A percentile compares a stretch with the other conserved stretches of the same genome.
Conservation (phyloP, 2,797 vertebrate genomes). For the Chelonia mydas region DNA sequence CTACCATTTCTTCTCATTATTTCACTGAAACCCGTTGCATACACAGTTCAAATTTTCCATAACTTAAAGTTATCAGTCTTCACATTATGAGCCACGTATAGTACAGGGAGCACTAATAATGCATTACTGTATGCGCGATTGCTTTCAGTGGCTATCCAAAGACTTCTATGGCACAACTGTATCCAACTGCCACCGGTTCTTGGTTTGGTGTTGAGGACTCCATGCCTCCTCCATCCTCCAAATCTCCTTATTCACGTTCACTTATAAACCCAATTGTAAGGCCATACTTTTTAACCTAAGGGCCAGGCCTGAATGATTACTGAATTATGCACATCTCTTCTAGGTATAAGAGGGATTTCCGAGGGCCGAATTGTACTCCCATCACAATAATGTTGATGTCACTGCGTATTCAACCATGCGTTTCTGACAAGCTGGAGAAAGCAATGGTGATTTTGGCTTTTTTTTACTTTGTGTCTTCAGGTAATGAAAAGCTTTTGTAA, state of each 20-base stretch:
- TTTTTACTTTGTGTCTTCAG: constrained; percentile 79
- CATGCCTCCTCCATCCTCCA: constrained; percentile 28
- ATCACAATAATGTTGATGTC: constrained; percentile 47
- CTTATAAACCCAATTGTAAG: constrained; percentile 40
- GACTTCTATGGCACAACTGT: constrained; percentile 43
- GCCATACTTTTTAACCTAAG: constrained; percentile 59
- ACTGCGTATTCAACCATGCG: constrained; percentile 71
- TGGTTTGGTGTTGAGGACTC: constrained; percentile 24
- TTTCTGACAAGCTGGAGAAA: constrained; percentile 81
- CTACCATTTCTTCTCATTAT: constrained; percentile 43
- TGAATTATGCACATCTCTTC: constrained; percentile 61
- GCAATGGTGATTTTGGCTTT: constrained; percentile 82
- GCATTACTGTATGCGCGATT: constrained; percentile 45
- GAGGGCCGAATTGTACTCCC: constrained; percentile 65
- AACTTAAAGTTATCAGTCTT: constrained; percentile 36
- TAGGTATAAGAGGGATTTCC: constrained; percentile 46
- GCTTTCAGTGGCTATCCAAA: constrained; percentile 58
- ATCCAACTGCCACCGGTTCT: constrained; percentile 48
- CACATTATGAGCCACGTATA: constrained; percentile 52
- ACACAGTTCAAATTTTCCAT: constrained; percentile 42
- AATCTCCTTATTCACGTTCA: constrained; percentile 37
- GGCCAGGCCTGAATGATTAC: constrained; percentile 69
- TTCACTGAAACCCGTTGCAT: constrained; percentile 65
- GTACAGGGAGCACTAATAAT: constrained; percentile 29
- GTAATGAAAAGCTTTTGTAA: constrained; percentile 87